Percentiles rank a stretch among this genome's conserved stretches.
Evolutionary conservation across 2,797 vertebrate genomes (phyloP).

Genomic region (Pteropus rufus): DNA sequence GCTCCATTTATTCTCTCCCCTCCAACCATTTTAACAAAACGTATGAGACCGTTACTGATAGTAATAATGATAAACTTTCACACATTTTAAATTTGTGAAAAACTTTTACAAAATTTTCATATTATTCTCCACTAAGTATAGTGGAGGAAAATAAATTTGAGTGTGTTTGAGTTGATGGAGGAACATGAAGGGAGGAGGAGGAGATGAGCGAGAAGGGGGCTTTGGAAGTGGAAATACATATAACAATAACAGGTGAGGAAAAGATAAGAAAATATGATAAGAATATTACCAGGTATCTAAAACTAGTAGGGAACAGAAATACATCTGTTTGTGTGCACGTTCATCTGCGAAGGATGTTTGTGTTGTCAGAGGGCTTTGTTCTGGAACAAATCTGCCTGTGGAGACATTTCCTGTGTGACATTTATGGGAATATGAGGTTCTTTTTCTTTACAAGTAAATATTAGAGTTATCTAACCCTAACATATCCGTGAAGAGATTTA

Average conservation of each 20-base stretch:
- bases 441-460: slow-evolving; percentile 39
- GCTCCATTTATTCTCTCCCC: background rate
- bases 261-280: background rate
- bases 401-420: slow-evolving; percentile 41
- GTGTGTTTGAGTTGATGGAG: background rate
- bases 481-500: slow-evolving; percentile 14
- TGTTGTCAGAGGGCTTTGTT: background rate
- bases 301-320: background rate
- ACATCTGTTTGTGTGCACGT: background rate
- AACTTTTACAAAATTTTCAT: background rate
- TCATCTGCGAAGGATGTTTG: background rate
- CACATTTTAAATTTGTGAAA: background rate
- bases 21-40: background rate
- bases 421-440: background rate
- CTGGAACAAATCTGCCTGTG: background rate
- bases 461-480: slow-evolving; percentile 37
- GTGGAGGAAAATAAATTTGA: background rate
- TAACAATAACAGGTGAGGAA: background rate
- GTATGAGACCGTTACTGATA: background rate
- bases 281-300: background rate
- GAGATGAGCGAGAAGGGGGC: accelerated
- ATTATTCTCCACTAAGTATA: background rate
- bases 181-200: too few relatives aligned
- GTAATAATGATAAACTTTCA: background rate
- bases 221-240: background rate